Base-by-base conservation (phyloP, 1,140 invertebrate species). In the Atta cephalotes region DNA sequence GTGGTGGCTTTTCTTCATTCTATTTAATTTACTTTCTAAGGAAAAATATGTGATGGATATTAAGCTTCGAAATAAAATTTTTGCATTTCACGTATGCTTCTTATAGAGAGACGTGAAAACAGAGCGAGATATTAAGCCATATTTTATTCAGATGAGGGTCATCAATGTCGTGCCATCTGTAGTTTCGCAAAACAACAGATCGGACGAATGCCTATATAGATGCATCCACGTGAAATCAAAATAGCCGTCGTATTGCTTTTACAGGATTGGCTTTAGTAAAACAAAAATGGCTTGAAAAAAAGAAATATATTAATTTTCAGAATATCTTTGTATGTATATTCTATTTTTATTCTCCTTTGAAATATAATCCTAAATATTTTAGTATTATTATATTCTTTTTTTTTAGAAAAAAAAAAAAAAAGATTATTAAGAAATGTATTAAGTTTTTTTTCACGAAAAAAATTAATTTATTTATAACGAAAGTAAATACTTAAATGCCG, bases 111-210 rank as follows among this genome's bases (percentile, higher is more conserved):
- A 16, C 60, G 16, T 56, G 21, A 81, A 51, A 71, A 71, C 58
- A 16, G 31, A 45, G 31, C 45, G 49, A 45, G 79, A 81, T 81
- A 81, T 81, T 81, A 81, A 81, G 10, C 31, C 35, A 81, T 81
- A 71, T 81, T 71, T 81, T 71, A 81, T 81, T 81, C 66, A 18
- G 66, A 81, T 71, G 9, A 71, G 49, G 77, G 45, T 35, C 66
- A 81, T 71, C 66, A 71, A 58, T 71, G 51, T 16, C 53, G 10
- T 81, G 53, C 65, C 79, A 68, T 71, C 53, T 81, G 51, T 51
- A 81, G 51, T 70, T 81, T 45, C 14, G 49, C 63, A 53, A 28
- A 80, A 80, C n/a, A 18, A 16, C 28, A n/a, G 63, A 31, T 45
- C 12, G 31, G 62, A 78, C 39, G 25, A 56, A 7, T 28, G 7